A percentile compares a stretch with the other conserved stretches of the same genome.
Conservation (phyloP, 2,113 vertebrate species). For the Indri indri region DNA sequence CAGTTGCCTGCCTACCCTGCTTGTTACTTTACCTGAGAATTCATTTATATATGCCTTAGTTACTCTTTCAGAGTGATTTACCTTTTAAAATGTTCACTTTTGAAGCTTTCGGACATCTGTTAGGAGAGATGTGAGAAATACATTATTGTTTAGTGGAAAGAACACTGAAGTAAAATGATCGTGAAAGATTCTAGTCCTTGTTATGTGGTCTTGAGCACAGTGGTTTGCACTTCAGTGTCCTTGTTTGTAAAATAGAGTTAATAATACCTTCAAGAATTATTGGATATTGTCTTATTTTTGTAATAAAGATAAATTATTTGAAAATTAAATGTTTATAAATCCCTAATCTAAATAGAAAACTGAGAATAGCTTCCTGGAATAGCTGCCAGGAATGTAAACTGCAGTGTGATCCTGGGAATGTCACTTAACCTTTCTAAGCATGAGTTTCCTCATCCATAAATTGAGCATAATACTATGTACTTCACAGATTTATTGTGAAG, state of each 20-base stretch:
- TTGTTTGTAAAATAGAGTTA: background rate
- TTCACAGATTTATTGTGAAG: background rate
- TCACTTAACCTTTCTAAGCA: background rate
- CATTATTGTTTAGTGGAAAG: background rate
- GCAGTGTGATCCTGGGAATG: background rate
- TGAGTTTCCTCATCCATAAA: slow-evolving; percentile 1
- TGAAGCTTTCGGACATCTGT: background rate
- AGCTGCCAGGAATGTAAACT: slow-evolving; percentile 7
- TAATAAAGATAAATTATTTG: slow-evolving; percentile 14
- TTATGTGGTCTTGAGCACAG: background rate
- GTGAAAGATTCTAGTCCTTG: background rate
- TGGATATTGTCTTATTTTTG: background rate
- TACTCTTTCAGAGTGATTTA: background rate
- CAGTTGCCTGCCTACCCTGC: background rate
- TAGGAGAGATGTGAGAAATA: background rate
- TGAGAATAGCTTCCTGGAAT: background rate
- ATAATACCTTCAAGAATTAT: background rate
- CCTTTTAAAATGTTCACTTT: background rate
- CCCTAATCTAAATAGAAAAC: background rate
- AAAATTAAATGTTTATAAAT: slow-evolving; percentile 6
- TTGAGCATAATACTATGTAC: background rate
- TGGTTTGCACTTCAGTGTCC: background rate
- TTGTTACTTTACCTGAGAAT: background rate
- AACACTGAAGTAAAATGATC: background rate
- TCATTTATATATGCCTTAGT: background rate